Percentiles rank a stretch among this genome's conserved stretches.
phyloP scores from a whole-genome alignment of 2,888 invertebrate genomes.

The Serripes groenlandicus region DNA sequence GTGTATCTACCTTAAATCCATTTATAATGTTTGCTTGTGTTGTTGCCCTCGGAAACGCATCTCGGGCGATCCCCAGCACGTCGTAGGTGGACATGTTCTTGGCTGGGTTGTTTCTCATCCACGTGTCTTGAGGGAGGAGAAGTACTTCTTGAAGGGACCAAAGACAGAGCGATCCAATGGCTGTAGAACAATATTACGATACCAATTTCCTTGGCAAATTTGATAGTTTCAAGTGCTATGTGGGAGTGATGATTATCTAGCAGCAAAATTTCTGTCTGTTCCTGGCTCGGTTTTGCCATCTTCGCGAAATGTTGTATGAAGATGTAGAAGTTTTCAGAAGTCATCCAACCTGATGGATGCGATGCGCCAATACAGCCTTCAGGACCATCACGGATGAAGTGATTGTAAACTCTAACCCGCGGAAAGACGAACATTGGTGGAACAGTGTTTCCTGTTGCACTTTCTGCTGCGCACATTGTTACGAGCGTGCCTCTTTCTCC shows the following conservation, averaged over 20 bases:
- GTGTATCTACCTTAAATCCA: slow-evolving; percentile 60
- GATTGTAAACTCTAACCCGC: slow-evolving; percentile 36
- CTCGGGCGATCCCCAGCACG: slow-evolving; percentile 51
- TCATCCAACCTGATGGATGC: slow-evolving; percentile 78
- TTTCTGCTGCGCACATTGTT: slow-evolving; percentile 47
- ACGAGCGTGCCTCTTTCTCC: slow-evolving; percentile 49
- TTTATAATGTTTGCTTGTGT: slow-evolving; percentile 50
- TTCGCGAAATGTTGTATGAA: slow-evolving; percentile 79
- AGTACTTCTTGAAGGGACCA: slow-evolving; percentile 79
- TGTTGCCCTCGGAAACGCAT: slow-evolving; percentile 53
- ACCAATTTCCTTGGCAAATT: slow-evolving; percentile 84
- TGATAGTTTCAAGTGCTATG: slow-evolving; percentile 60
- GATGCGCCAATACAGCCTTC: slow-evolving; percentile 38
- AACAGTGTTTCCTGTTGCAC: slow-evolving; percentile 50
- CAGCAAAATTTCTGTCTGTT: slow-evolving; percentile 74
- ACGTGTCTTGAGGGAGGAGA: slow-evolving; percentile 72
- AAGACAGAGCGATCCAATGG: slow-evolving; percentile 85
- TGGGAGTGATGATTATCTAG: slow-evolving; percentile 82
- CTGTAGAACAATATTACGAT: too few species aligned
- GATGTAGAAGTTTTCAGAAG: slow-evolving; percentile 71
- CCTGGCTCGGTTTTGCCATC: slow-evolving; percentile 72
- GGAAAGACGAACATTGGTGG: slow-evolving; percentile 63
- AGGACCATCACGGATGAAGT: slow-evolving; percentile 43
- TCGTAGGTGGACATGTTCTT: slow-evolving; percentile 78
- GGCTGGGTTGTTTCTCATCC: slow-evolving; percentile 73